phyloP scores from a whole-genome alignment of 2,797 vertebrate genomes.

The Mareca strepera region DNA sequence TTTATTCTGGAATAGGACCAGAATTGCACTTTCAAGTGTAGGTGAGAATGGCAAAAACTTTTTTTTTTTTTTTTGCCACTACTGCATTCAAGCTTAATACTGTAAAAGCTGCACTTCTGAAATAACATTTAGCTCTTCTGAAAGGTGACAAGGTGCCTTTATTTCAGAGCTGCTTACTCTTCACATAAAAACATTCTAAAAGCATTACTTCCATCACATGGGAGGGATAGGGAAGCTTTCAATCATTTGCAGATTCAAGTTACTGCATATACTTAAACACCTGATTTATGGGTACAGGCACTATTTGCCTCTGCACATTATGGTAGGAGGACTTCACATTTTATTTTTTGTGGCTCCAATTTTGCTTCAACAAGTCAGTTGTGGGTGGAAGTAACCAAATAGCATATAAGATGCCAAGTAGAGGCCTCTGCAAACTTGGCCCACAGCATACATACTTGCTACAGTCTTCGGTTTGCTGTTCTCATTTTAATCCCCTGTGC shows the following conservation, averaged over 20 bases:
- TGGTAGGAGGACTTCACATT: conserved; percentile 3
- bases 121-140: background rate
- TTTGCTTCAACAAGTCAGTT: conserved; percentile 56
- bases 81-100: fast-evolving
- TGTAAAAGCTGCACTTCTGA: background rate
- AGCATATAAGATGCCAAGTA: conserved; percentile 27
- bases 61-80: background rate
- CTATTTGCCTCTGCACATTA: conserved; percentile 18
- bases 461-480: conserved; percentile 23
- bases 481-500: conserved; percentile 37
- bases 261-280: conserved; percentile 40
- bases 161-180: background rate
- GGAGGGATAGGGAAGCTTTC: conserved; percentile 45
- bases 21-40: background rate
- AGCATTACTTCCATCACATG: background rate
- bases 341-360: conserved; percentile 56
- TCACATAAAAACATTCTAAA: background rate
- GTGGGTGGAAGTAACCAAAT: conserved; percentile 59
- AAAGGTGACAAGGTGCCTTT: background rate
- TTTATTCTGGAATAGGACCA: background rate
- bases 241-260: conserved; percentile 32
- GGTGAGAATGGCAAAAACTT: background rate
- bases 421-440: conserved; percentile 63
- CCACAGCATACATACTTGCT: background rate
- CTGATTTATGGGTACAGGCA: conserved; percentile 42